Conservation (phyloP, 2,113 vertebrate species). For the Aegotheles bennettii region DNA sequence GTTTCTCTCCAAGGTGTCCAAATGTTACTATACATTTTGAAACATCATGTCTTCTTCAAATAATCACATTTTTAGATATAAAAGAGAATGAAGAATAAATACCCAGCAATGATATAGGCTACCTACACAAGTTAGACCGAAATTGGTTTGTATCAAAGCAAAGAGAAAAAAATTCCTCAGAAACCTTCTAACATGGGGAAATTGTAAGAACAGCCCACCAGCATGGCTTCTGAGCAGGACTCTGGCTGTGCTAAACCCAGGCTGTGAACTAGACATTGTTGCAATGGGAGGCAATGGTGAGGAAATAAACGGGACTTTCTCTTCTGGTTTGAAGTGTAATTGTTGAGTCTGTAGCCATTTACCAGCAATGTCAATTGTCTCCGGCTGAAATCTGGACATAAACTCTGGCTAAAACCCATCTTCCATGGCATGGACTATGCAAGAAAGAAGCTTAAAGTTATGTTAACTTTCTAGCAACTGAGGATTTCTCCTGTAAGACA, state of each 20-base stretch:
- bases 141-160: background rate
- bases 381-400: background rate
- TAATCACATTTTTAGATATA: background rate
- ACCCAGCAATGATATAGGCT: background rate
- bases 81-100: background rate
- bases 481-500: background rate
- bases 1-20: background rate
- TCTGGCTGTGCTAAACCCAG: background rate
- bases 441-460: background rate
- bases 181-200: background rate
- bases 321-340: background rate
- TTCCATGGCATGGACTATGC: rapidly evolving
- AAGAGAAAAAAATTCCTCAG: background rate
- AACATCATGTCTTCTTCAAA: background rate
- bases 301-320: background rate
- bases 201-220: background rate
- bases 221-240: background rate
- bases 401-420: background rate
- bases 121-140: background rate
- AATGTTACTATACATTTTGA: background rate
- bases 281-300: background rate
- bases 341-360: background rate
- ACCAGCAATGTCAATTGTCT: background rate
- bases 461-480: background rate
- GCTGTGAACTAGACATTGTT: background rate